A percentile compares a stretch with the other conserved stretches of the same genome.
Conservation (phyloP, 2,888 invertebrate genomes). For the Odontocerum albicorne region DNA sequence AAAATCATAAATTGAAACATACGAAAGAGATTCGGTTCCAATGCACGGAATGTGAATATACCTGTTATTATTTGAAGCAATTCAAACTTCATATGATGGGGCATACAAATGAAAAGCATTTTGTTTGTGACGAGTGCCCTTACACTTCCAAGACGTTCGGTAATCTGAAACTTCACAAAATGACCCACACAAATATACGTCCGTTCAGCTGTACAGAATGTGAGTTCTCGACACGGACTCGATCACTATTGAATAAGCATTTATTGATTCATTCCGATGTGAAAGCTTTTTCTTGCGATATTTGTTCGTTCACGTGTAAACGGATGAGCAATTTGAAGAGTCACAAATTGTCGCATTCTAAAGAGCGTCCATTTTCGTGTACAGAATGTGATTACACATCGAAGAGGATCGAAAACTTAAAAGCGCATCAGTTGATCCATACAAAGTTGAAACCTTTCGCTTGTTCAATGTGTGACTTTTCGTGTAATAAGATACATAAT, state of each 20-base stretch:
- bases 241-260: conserved; percentile 5
- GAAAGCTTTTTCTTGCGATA: neutral
- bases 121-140: neutral
- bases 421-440: too few relatives aligned
- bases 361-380: too few relatives aligned
- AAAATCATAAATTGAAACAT: neutral
- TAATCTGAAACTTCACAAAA: neutral
- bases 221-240: neutral
- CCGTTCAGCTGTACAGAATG: conserved; percentile 1
- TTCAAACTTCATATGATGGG: conserved; percentile 1
- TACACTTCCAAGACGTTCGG: conserved; percentile 1
- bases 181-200: neutral
- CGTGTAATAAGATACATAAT: too few relatives aligned
- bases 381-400: too few relatives aligned
- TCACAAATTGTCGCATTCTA: neutral
- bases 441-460: too few relatives aligned
- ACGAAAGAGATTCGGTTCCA: neutral
- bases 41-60: neutral
- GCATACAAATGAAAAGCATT: neutral
- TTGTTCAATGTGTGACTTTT: too few relatives aligned
- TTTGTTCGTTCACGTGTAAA: conserved; percentile 1
- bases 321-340: conserved; percentile 1
- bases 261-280: neutral
- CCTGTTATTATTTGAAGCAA: conserved; percentile 1
- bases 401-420: too few relatives aligned